Evolutionary conservation across 2,888 invertebrate genomes (phyloP), one percentile per base, ranked within the genome.

Genomic region (Cryptocheilus praepositus): DNA sequence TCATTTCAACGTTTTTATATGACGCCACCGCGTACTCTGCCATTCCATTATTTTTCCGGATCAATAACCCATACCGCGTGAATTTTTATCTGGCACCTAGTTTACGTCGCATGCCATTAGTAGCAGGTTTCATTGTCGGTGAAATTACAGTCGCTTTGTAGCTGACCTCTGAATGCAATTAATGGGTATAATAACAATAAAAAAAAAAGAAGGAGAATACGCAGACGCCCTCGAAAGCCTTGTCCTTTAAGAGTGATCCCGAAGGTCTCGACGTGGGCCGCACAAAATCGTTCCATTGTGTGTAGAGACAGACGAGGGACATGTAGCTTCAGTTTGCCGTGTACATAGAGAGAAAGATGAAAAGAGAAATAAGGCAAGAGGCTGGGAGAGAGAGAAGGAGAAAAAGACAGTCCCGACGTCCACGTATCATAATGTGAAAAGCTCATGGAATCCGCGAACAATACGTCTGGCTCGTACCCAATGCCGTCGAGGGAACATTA

Each of bases 341-440:
- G 61, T 44, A 22, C 64, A 70, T 64, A 64, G 36, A 36, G 36
- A 36, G 11, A 11, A 11, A 11, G 36, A 36, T 2, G 36, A 11
- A 36, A 36, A 11, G 36, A 11, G 36, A 1, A 36, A 36, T 7
- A 36, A 11, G 13, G 28, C 3, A 5, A 28, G 28, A 3, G 36
- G 13, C 11, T 1, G 36, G 11, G 36, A 36, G 36, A 36, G 36
- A 36, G 36, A 36, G 36, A 52, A 13, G 11, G 8, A 25, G 25
- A 53, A 22, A 25, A 15, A 25, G 8, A 15, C 1, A 21, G 25
- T 11, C 7, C 58, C 45, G 45, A 55, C 59, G 59, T 71, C 55
- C 60, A 53, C 70, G 71, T 71, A 70, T 71, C 70, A 71, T 71
- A 71, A 71, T 66, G 71, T 45, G 71, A 70, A 71, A 71, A 71